Evolutionary conservation across 2,113 vertebrate genomes (phyloP), one percentile per base, ranked within the genome.

Genomic region (Anser cygnoides): DNA sequence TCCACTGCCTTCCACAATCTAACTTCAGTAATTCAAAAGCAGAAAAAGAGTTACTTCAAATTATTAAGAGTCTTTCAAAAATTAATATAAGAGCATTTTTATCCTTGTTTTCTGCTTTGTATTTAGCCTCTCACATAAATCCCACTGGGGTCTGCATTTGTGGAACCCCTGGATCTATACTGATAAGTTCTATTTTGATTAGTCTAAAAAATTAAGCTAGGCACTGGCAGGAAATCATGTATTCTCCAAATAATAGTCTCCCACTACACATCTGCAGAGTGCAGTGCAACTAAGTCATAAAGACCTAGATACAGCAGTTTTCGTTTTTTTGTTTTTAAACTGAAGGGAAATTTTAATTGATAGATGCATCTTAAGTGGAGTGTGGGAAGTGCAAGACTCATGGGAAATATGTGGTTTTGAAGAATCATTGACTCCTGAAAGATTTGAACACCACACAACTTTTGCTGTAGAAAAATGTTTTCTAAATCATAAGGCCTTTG

Each of bases 161-260:
- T 83, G 29, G 58, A 88, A 54, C 5, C 1, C 8, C 8, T 49
- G 35, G 58, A 84, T 87, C 71, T 93, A 29, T 72, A 89, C 17
- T 76, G 54, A 39, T 82, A 49, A 21, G 65, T 72, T 67, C 75
- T 43, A 87, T 43, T 95, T 78, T 79, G 52, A 61, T 90, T 65
- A 79, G 21, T 39, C 21, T 87, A 44, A 79, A 92, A 75, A 22
- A 61, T 6, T 58, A 87, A 92, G 54, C 6, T 70, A 50, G 29
- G 29, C 13, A 54, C 20, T 92, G 35, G 28, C 59, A 92, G 50
- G 31, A 93, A 94, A 77, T 80, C 13, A 54, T 13, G 8, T 70
- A 49, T 93, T 94, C 87, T 87, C 49, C 22, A 78, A 94, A 85
- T 70, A 89, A 75, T 72, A 78, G 20, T 55, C 55, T 67, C 61